Evolutionary conservation across 2,888 invertebrate genomes (phyloP).

Genomic region (Pollenia griseotomentosa): DNA sequence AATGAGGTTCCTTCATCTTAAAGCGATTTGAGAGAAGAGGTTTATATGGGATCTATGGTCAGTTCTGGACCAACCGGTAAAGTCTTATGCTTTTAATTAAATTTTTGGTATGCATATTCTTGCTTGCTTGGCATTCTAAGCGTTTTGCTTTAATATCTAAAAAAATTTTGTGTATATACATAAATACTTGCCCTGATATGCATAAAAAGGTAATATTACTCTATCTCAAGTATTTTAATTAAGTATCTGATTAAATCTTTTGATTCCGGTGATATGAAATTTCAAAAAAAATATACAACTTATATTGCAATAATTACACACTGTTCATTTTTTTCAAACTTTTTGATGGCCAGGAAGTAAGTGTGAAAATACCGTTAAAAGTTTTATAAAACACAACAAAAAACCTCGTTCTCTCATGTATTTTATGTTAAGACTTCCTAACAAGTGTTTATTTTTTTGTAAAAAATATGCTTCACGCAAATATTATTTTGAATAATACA

Average conservation of each 20-base stretch:
- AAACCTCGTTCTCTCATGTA: conserved; percentile 16
- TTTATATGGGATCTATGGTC: too few relatives aligned
- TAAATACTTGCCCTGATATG: too few relatives aligned
- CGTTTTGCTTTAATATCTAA: too few relatives aligned
- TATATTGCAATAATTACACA: not conserved
- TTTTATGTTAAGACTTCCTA: conserved; percentile 55
- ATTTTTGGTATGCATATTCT: too few relatives aligned
- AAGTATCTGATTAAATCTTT: conserved; percentile 81
- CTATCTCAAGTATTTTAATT: conserved; percentile 78
- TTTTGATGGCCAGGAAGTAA: conserved; percentile 68
- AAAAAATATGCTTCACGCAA: conserved; percentile 40
- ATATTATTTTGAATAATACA: conserved; percentile 22
- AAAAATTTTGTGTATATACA: too few relatives aligned
- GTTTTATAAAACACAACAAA: conserved; percentile 31
- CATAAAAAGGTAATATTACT: too few relatives aligned
- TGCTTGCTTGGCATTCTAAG: too few relatives aligned
- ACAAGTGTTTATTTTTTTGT: conserved; percentile 26
- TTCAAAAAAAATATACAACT: conserved; percentile 71
- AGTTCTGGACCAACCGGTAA: too few relatives aligned
- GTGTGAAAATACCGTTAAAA: conserved; percentile 75
- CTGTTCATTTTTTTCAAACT: not conserved
- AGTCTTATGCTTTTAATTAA: too few relatives aligned
- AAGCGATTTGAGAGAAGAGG: too few relatives aligned
- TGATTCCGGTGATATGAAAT: conserved; percentile 79
- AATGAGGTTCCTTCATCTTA: too few relatives aligned